Percentiles rank a stretch among this genome's conserved stretches.
These are phyloP conservation scores for Grus americana DNA, from an alignment of 2,113 vertebrate genomes.

Conservation along the genomic window DNA sequence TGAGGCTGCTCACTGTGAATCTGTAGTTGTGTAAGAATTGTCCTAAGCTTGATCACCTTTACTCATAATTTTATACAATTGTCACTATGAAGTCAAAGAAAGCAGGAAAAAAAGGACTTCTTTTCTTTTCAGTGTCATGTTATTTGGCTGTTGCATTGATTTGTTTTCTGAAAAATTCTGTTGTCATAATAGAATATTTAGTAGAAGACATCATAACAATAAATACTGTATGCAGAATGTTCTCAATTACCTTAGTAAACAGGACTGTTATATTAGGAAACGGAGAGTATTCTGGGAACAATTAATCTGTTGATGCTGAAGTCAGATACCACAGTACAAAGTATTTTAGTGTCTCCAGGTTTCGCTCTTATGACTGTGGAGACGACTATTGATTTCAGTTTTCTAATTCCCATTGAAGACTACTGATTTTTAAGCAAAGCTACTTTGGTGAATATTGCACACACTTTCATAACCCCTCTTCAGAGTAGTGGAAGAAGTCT, in stretches of 20 bases:
- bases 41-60: neutral
- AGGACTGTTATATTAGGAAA: neutral
- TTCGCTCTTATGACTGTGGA: neutral
- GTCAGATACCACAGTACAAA: neutral
- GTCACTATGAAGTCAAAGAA: neutral
- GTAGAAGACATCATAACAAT: neutral
- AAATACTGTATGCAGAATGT: neutral
- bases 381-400: neutral
- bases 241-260: neutral
- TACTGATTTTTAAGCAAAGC: neutral
- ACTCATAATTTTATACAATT: neutral
- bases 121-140: neutral
- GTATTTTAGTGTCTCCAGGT: neutral
- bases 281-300: neutral
- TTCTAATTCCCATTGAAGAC: neutral
- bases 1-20: neutral
- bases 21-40: neutral
- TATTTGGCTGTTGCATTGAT: neutral
- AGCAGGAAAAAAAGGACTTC: neutral
- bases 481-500: neutral
- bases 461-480: neutral
- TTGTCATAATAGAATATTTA: neutral
- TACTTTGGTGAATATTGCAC: neutral
- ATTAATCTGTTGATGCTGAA: neutral
- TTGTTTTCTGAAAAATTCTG: neutral